A percentile compares a stretch with the other conserved stretches of the same genome.
These are phyloP conservation scores for Rhinogobio ventralis DNA, from an alignment of 2,797 vertebrate species.

Conservation along the genomic window DNA sequence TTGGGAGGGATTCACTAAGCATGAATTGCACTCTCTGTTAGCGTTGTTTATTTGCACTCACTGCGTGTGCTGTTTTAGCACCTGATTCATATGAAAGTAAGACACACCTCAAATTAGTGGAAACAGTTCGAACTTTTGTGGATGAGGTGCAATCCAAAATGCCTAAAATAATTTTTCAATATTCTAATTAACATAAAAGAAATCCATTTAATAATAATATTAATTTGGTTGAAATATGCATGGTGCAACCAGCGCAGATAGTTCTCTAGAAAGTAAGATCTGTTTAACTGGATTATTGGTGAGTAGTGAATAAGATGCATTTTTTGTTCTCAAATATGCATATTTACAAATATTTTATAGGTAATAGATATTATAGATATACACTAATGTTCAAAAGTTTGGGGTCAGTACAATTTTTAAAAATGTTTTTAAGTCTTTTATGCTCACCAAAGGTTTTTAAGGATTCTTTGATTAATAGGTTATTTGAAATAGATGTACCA, in stretches of 20 bases:
- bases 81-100: slow-evolving; percentile 3
- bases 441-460: neutral
- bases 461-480: neutral
- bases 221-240: neutral
- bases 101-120: neutral
- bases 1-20: neutral
- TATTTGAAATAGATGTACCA: neutral
- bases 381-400: neutral
- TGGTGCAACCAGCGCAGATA: neutral
- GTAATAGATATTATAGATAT: neutral
- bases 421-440: neutral
- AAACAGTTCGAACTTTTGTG: neutral
- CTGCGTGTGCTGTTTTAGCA: slow-evolving; percentile 22
- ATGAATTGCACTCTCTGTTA: neutral
- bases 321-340: neutral
- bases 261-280: neutral
- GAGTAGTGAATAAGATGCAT: neutral
- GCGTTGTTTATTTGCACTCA: slow-evolving; percentile 21
- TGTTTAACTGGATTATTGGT: neutral
- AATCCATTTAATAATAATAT: neutral
- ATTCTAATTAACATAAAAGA: neutral
- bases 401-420: neutral
- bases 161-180: too few species aligned
- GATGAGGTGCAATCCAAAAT: neutral
- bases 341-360: neutral